Evolutionary conservation across 2,113 vertebrate species (phyloP).

Genomic region (Halichoeres trimaculatus): DNA sequence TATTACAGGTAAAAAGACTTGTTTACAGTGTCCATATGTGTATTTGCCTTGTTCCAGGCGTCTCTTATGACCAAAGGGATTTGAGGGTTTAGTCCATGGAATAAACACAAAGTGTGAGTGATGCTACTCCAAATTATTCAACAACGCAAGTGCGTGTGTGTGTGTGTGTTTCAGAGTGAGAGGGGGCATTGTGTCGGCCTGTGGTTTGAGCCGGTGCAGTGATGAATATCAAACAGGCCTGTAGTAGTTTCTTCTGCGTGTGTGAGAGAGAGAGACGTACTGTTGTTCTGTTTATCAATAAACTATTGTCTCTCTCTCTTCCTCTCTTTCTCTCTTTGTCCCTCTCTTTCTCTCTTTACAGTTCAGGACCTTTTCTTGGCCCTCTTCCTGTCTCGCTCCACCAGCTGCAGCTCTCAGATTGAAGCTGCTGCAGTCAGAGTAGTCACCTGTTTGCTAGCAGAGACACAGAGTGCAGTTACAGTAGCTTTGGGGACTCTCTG

Average conservation of each 20-base stretch:
- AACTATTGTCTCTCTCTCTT: slow-evolving; percentile 55
- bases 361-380: slow-evolving; percentile 39
- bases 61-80: too few species aligned
- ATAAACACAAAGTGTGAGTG: background rate
- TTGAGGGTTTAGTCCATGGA: background rate
- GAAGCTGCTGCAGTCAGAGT: slow-evolving; percentile 11
- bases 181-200: slow-evolving; percentile 54
- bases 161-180: slow-evolving; percentile 34
- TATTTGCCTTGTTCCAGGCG: too few species aligned
- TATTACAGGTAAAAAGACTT: too few species aligned
- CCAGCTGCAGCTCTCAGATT: background rate
- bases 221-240: slow-evolving; percentile 67
- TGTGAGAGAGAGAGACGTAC: slow-evolving; percentile 17
- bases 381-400: slow-evolving; percentile 25
- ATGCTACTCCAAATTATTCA: background rate
- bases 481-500: background rate
- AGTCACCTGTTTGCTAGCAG: background rate
- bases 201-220: slow-evolving; percentile 31
- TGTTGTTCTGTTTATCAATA: slow-evolving; percentile 47
- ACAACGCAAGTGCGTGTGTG: background rate
- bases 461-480: too few species aligned
- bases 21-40: too few species aligned
- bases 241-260: slow-evolving; percentile 32
- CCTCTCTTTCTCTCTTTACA: background rate
- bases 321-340: slow-evolving; percentile 15